Conservation (phyloP, 2,888 invertebrate species). For the Agonopterix subpropinquella region DNA sequence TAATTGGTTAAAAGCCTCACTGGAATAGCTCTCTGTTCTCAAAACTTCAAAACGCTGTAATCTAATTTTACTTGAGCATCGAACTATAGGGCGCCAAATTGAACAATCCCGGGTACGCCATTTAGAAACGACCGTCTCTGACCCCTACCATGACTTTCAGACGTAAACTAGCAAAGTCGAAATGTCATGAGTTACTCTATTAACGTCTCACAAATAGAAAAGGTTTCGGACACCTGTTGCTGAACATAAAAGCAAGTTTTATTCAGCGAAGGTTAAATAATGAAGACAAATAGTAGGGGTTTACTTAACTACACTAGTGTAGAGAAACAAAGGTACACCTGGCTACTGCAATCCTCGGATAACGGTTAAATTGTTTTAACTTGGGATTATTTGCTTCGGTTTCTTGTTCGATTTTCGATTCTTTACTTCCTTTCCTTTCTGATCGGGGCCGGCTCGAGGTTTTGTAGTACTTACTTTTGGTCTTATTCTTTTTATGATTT, state of each 20-base stretch:
- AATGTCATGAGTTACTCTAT: slow-evolving; percentile 1
- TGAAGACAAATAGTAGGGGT: slow-evolving; percentile 13
- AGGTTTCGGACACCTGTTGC: slow-evolving; percentile 4
- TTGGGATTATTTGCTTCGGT: slow-evolving; percentile 9
- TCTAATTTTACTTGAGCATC: too few species aligned
- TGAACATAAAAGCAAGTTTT: background rate
- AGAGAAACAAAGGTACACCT: slow-evolving; percentile 15
- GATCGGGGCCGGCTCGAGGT: too few species aligned
- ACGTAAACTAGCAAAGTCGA: slow-evolving; percentile 2
- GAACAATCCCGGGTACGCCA: too few species aligned
- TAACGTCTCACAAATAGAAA: background rate
- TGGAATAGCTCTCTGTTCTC: too few species aligned
- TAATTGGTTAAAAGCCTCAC: too few species aligned
- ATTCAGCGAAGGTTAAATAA: slow-evolving; percentile 1
- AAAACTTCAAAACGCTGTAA: too few species aligned
- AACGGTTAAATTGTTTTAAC: slow-evolving; percentile 19
- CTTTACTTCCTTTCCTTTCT: background rate
- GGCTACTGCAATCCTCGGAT: slow-evolving; percentile 16
- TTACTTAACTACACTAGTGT: slow-evolving; percentile 5
- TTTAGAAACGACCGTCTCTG: background rate
- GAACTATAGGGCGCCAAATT: too few species aligned
- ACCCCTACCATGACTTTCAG: slow-evolving; percentile 9
- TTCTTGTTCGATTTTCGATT: slow-evolving; percentile 6
- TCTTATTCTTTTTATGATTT: too few species aligned
- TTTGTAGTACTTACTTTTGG: too few species aligned